A percentile compares a stretch with the other conserved stretches of the same genome.
Evolutionary conservation across 2,797 vertebrate genomes (phyloP).

Genomic region (Xenops minutus): DNA sequence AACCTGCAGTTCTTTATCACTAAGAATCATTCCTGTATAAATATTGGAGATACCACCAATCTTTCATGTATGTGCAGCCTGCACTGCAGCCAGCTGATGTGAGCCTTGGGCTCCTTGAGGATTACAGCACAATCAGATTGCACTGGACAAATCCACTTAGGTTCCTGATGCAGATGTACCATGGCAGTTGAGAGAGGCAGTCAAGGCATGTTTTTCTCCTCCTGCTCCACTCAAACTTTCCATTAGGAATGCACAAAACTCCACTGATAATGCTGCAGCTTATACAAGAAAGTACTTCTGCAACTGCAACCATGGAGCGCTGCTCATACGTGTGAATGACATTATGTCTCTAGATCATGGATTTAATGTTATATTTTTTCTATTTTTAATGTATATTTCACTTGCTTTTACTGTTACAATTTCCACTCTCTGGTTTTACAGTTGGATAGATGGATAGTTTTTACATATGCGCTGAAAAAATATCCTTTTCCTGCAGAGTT

Average conservation of each 20-base stretch:
- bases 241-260: not conserved
- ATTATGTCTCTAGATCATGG: not conserved
- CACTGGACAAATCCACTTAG: conserved; percentile 70
- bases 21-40: not conserved
- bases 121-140: conserved; percentile 72
- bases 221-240: not conserved
- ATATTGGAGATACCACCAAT: conserved; percentile 16
- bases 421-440: not conserved
- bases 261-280: not conserved
- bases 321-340: not conserved
- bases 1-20: not conserved
- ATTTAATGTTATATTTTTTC: not conserved
- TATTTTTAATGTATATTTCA: not conserved
- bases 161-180: not conserved
- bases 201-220: not conserved
- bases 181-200: conserved; percentile 29
- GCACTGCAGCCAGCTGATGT: conserved; percentile 79
- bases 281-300: not conserved
- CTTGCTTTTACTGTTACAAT: not conserved
- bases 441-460: not conserved
- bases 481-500: not conserved
- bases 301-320: not conserved
- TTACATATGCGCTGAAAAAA: not conserved
- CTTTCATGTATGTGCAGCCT: conserved; percentile 80
- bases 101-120: conserved; percentile 65